phyloP scores from a whole-genome alignment of 2,888 invertebrate species.

The Saturnia japonica region DNA sequence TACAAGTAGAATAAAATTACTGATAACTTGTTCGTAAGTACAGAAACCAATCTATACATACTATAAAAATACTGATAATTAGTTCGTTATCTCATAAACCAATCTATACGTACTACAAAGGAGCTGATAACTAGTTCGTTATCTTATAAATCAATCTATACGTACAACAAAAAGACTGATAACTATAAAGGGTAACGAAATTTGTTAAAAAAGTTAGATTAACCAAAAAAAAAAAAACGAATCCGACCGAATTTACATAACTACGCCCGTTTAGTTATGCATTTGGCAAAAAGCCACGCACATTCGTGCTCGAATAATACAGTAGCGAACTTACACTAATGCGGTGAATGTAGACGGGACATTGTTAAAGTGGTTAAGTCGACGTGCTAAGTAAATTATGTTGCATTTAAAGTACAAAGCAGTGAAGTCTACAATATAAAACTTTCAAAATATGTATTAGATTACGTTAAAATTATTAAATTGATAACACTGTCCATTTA shows the following conservation, averaged over 20 bases:
- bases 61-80: no score
- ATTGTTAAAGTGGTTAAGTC: slow-evolving; percentile 30
- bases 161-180: no score
- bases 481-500: neutral
- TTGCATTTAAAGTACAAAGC: slow-evolving; percentile 15
- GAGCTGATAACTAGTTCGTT: no score
- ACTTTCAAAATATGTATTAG: slow-evolving; percentile 4
- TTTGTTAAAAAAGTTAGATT: neutral
- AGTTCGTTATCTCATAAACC: no score
- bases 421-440: slow-evolving; percentile 18
- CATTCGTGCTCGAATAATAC: slow-evolving; percentile 52
- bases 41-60: no score
- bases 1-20: no score
- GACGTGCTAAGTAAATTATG: slow-evolving; percentile 28
- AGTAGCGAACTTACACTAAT: slow-evolving; percentile 31
- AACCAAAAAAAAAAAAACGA: slow-evolving; percentile 18
- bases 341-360: slow-evolving; percentile 31
- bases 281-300: slow-evolving; percentile 68
- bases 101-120: no score
- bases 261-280: slow-evolving; percentile 31
- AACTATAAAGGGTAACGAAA: neutral
- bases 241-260: slow-evolving; percentile 26
- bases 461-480: neutral
- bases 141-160: no score
- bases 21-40: no score